Evolutionary conservation across 30 jellyfish, hydroid and myxozoan species (phyloP), one percentile per base, ranked within the genome.

Genomic region (Aurelia coerulea): DNA sequence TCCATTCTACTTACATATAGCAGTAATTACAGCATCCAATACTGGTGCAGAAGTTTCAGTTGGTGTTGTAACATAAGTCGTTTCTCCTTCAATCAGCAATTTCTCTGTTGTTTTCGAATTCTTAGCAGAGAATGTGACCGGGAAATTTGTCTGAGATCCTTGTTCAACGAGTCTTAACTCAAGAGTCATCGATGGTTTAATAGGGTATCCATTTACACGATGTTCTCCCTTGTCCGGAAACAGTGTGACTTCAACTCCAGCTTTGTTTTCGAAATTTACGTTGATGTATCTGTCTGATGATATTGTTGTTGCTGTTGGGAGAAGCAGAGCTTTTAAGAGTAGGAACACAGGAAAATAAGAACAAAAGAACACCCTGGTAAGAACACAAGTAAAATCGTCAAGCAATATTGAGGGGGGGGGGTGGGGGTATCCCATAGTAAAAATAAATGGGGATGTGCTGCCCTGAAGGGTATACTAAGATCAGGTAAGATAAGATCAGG

Each of bases 171-270:
- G 86, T 46, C 98, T 42, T 68, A 96, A 76, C 68, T 89, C 98
- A 51, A 96, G 86, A 5, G 95, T 96, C 97, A 96, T 92, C 23
- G 91, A 80, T 19, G 98, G 95, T 51, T 91, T 91, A 72, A 96
- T 88, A n/a, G 97, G 94, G 85, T 96, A 96, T 23, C 99, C 99
- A 9, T 77, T 76, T 18, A 46, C 86, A 53, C 88, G 89, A 59
- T 92, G 98, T 62, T 96, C 99, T 12, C 99, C 99, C 85, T 90
- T 96, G 74, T 96, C 99, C 12, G 99, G 99, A 66, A 54, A 85
- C 16, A 96, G 69, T 23, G 84, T 77, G 73, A 88, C 86, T 53
- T 87, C 98, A 12, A 62, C 93, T 31, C 99, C 99, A 35, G 99
- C 99, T 71, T 89, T 96, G 96, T 96, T 96, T 87, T 96, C 98